phyloP scores from a whole-genome alignment of 2,797 vertebrate genomes.

The Chrysocyon brachyurus region DNA sequence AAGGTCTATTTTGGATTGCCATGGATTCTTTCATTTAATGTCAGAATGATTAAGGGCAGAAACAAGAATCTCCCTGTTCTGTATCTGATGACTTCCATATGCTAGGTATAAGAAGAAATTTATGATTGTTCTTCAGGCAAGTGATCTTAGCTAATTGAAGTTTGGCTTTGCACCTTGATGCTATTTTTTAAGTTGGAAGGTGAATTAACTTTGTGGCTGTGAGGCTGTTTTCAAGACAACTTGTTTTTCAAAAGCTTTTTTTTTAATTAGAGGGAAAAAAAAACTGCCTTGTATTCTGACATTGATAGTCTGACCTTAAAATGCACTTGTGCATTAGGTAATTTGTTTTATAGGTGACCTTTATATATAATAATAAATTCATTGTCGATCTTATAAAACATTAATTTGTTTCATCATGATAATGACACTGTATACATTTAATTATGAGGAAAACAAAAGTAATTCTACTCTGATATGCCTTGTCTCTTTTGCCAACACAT shows the following conservation, averaged over 20 bases:
- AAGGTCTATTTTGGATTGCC: slow-evolving; percentile 16
- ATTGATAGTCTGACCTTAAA: slow-evolving; percentile 37
- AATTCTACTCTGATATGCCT: not conserved
- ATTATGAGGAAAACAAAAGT: slow-evolving; percentile 13
- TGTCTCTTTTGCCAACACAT: not conserved
- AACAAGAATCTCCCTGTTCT: slow-evolving; percentile 21
- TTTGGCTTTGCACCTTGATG: slow-evolving; percentile 14
- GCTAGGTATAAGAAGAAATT: not conserved
- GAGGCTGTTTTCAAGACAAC: slow-evolving; percentile 26
- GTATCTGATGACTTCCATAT: not conserved
- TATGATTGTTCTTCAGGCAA: not conserved
- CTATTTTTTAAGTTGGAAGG: not conserved
- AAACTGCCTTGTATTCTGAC: slow-evolving; percentile 13
- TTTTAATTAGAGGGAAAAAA: not conserved
- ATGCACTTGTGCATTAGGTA: not conserved
- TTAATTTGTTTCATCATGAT: slow-evolving; percentile 40
- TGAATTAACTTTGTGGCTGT: slow-evolving; percentile 28
- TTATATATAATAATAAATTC: not conserved
- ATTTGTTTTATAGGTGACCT: not conserved
- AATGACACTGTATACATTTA: not conserved
- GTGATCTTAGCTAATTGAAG: slow-evolving; percentile 37
- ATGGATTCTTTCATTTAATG: slow-evolving; percentile 11
- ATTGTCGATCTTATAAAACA: slow-evolving; percentile 11
- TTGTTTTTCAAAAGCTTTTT: slow-evolving; percentile 32
- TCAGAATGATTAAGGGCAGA: not conserved